Base-by-base conservation (phyloP, 2,888 invertebrate genomes). In the Agonopterix alstromeriana region DNA sequence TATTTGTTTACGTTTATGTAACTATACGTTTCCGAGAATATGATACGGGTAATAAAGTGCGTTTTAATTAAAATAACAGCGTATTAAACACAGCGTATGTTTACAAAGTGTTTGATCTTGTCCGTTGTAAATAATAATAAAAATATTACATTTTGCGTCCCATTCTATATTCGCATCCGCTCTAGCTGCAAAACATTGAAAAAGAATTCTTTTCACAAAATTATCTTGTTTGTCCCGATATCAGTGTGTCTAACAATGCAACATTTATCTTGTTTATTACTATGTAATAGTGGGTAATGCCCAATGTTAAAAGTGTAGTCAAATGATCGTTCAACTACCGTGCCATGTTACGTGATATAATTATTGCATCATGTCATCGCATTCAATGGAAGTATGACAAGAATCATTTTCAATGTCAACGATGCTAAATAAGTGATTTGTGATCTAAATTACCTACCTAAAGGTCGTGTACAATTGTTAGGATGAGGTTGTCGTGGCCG, bases 401-500 rank as follows among this genome's bases (percentile, higher is more conserved):
- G 9, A n/a, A 42, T 12, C 2, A 40, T 50, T 42, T 42, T 40
- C 50, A 51, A 42, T 51, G 51, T 51, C 46, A 43, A 27, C 27
- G 27, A 27, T 27, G 7, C 7, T 27, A 27, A 27, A 27, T 27
- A 27, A n/a, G n/a, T n/a, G n/a, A 10, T 35, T 38, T 9, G n/a
- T 38, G n/a, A 38, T 38, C n/a, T 38, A 38, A 36, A 35, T 40
- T 41, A 46, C n/a, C 8, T 14, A 42, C 14, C n/a, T 17, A 42
- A 46, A 35, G 14, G 40, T 9, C 48, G 50, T 50, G 45, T 46
- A 45, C 27, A 5, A 38, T 14, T 40, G 45, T 42, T 42, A 43
- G 42, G 48, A 46, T 36, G 48, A 48, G 48, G 48, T 51, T 48
- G 47, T 46, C 48, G 46, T 41, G 42, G 41, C 12, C 35, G 44